Evolutionary conservation across 92 coral and sea anemone species (phyloP).

Genomic region (Galaxea fascicularis): DNA sequence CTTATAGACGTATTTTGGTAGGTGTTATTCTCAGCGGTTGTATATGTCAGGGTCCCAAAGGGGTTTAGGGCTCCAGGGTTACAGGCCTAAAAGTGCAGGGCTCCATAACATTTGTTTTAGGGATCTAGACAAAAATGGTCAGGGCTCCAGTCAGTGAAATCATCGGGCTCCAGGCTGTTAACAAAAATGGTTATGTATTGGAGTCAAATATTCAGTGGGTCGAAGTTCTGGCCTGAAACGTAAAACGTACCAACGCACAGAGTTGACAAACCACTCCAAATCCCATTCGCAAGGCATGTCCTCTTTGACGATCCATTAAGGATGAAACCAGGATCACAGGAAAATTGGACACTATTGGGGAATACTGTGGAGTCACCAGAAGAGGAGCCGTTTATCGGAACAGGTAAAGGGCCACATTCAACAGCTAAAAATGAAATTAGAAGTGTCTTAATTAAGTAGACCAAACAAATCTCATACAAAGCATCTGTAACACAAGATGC

Average conservation of each 20-base stretch:
- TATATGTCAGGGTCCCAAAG: too few relatives aligned
- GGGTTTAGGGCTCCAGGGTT: too few relatives aligned
- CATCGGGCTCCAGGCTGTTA: too few relatives aligned
- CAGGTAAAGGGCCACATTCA: conserved; percentile 69
- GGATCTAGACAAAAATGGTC: too few relatives aligned
- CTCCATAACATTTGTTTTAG: too few relatives aligned
- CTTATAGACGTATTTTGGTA: too few relatives aligned
- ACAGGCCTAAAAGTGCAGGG: too few relatives aligned
- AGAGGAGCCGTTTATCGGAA: conserved; percentile 69
- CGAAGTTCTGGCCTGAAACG: background rate
- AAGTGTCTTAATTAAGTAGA: too few relatives aligned
- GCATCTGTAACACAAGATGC: too few relatives aligned
- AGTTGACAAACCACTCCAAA: conserved; percentile 59
- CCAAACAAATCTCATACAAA: too few relatives aligned
- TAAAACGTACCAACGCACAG: conserved; percentile 40
- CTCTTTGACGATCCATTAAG: conserved; percentile 62
- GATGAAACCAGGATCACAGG: conserved; percentile 75
- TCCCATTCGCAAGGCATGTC: conserved; percentile 60
- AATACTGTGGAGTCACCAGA: conserved; percentile 66
- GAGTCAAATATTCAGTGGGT: background rate
- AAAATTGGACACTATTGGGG: conserved; percentile 56
- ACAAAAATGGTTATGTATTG: background rate
- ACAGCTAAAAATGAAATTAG: conserved; percentile 36
- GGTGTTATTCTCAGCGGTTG: too few relatives aligned
- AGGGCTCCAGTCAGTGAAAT: too few relatives aligned